Base-by-base conservation (phyloP, 2,888 invertebrate genomes). In the Hartigia nigra region DNA sequence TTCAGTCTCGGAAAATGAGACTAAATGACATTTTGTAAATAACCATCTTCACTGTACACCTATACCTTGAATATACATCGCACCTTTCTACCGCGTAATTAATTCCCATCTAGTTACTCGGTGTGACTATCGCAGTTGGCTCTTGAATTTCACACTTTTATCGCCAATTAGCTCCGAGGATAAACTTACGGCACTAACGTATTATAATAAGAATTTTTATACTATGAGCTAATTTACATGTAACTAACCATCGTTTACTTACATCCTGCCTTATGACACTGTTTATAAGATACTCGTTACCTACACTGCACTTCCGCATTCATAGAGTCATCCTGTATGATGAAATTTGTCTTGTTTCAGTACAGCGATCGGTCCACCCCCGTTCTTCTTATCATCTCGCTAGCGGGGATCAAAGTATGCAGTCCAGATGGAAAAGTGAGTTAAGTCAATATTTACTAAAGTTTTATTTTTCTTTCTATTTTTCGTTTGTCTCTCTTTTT, bases 381-480 rank as follows among this genome's bases (percentile, higher is more conserved):
- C 75, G 96, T 96, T 83, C 92, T 96, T 82, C 92, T 96, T 88
- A 95, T 96, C 88, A 94, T 96, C 84, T 95, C 96, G 36, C 93
- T 96, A 85, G 94, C 95, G 77, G 96, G 96, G 86, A 95, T 96
- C 92, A 96, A 96, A 94, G 95, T 96, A 93, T 96, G 96, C 95
- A 95, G 95, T 91, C 95, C 95, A 91, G 95, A 95, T 92, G 96
- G 96, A 90, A 95, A 96, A 95, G 96, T 96, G 92, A 93, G 92
- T 90, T 1, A 23, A 23, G 55, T 55, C 23, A 55, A 55, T 55
- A 82, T 72, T 34, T 4, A 72, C 4, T n/a, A 14, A 5, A 9
- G 9, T 31, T 32, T 72, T 72, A 31, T 72, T 72, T 34, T 37
- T 75, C 70, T 35, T 78, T 78, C 31, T 31, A 11, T 12, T 23